Evolutionary conservation across 2,888 invertebrate species (phyloP), one percentile per base, ranked within the genome.

Genomic region (Andrena fulva): DNA sequence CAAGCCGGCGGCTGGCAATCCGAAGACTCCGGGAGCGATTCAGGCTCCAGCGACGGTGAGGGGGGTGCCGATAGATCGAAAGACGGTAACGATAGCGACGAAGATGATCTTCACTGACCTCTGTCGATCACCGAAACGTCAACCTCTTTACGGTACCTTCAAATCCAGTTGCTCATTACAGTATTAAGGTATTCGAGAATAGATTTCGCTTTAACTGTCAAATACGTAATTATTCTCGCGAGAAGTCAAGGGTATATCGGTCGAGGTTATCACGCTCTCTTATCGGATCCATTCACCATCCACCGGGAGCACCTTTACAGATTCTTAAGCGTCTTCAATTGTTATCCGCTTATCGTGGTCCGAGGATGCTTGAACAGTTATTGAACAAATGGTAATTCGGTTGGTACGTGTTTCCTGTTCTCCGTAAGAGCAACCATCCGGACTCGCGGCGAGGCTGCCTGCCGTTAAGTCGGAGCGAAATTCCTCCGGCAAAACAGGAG

Each of bases 201-300:
- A 93, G 93, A 92, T 92, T 92, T 92, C 93, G 94, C 94, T 94
- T 94, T 93, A 92, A 93, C 91, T 94, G 93, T 94, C 93, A 93
- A 88, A 94, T 93, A 93, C 93, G 92, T 94, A 93, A 93, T 91
- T 92, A 92, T 91, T 91, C 91, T 91, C 89, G 91, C 91, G 90
- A 92, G 87, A 91, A 42, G 89, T 91, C 90, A 89, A 91, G 91
- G 89, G 89, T 92, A 90, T 86, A 90, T 90, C 87, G 89, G 84
- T 89, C 90, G 89, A 90, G 91, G 90, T 92, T 91, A 89, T 92
- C 92, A 91, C 90, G 91, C 91, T 92, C 91, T 90, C 89, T 89
- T 85, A 80, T 86, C 77, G 81, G 69, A 83, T 74, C 74, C 70
- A 59, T 77, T 66, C 50, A 70, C 20, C 48, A 77, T 52, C 63